Evolutionary conservation across 2,113 vertebrate genomes (phyloP).

Genomic region (Gopherus flavomarginatus): DNA sequence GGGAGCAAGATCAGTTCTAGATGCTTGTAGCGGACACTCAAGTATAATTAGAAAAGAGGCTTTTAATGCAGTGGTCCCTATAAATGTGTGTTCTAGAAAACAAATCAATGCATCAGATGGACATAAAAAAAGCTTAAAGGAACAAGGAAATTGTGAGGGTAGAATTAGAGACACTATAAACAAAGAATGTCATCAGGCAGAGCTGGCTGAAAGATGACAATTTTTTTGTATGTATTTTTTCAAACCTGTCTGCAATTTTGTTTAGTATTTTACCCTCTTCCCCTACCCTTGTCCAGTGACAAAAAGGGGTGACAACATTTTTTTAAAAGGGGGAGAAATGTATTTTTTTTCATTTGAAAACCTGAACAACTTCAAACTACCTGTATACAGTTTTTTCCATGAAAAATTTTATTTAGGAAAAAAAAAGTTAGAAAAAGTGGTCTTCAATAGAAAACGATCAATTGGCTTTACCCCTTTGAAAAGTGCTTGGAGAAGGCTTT

Average conservation of each 20-base stretch:
- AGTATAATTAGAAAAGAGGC: background rate
- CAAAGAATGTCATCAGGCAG: background rate
- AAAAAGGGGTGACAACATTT: background rate
- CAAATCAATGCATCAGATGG: background rate
- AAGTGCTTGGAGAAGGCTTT: background rate
- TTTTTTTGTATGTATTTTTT: background rate
- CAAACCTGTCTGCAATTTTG: background rate
- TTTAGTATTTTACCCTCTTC: background rate
- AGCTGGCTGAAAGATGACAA: background rate
- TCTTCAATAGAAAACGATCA: background rate
- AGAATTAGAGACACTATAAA: background rate
- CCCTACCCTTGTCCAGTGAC: background rate
- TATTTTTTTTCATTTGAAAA: background rate
- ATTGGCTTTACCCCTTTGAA: background rate
- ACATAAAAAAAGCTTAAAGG: background rate
- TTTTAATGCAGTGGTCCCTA: background rate
- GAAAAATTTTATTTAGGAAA: background rate
- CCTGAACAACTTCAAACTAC: background rate
- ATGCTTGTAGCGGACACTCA: background rate
- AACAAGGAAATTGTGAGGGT: background rate
- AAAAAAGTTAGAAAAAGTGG: background rate
- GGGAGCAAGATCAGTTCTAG: background rate
- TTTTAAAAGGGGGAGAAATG: background rate
- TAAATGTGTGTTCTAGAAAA: background rate
- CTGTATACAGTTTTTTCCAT: background rate